Evolutionary conservation across 2,113 vertebrate genomes (phyloP), one percentile per base, ranked within the genome.

Genomic region (Psammodynastes pulverulentus): DNA sequence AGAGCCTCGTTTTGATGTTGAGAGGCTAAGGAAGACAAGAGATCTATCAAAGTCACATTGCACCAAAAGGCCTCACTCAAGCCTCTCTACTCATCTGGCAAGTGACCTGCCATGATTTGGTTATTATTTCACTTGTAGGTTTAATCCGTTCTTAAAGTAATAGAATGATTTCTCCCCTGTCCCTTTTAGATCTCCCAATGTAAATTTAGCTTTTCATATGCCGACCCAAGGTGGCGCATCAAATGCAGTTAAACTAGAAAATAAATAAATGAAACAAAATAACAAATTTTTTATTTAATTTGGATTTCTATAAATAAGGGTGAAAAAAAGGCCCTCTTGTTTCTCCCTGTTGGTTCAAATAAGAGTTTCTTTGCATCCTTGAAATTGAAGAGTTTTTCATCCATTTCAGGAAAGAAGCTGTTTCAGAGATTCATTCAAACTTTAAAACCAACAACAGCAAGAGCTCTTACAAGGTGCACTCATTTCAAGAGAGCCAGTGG

Each of bases 381-480:
- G 93, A 97, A 93, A 94, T 34, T 86, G 89, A 90, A 90, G 67
- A 93, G 4, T 86, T 94, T 90, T 84, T 96, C 94, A 96, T 89
- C 95, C 90, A 93, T 95, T 97, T 96, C 94, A 94, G 95, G 96
- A 62, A 23, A 91, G 87, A 95, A 91, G 92, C 93, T 90, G 95
- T 92, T 95, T 96, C 95, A 97, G 95, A 95, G 97, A 96, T 94
- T 94, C 88, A 88, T 49, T 45, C 88, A 96, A 96, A 95, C 0
- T 39, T 6, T 7, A 72, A 72, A 79, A 72, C 29, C 29, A 72
- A 72, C n/a, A 91, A 95, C 93, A 95, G 93, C 94, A 96, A 95
- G 96, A 96, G 96, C 92, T 90, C 94, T 95, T 95, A 97, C 96
- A 97, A 96, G 96, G 93, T 93, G 89, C 0, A 0, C 94, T 97